Base-by-base conservation (phyloP, 2,888 invertebrate genomes). In the Drosophila dives region DNA sequence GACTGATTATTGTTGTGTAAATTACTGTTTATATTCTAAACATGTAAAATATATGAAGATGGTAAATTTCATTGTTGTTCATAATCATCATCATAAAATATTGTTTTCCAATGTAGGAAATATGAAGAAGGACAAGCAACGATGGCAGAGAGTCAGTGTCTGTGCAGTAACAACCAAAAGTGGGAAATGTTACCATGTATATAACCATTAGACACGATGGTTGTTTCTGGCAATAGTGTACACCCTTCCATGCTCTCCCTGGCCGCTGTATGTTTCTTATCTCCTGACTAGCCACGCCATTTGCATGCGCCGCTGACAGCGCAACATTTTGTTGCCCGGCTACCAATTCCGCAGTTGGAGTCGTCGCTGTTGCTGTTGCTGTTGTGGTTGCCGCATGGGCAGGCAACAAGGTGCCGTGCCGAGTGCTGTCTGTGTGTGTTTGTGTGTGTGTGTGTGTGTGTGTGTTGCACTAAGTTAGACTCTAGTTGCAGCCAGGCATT, bases 291-390 rank as follows among this genome's bases (percentile, higher is more conserved):
- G 84, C 89, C 86, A 84, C 86, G 82, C 89, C 85, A 85, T 85
- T 85, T 85, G 85, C 85, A 85, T 85, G 86, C 82, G 80, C 75
- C 61, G 85, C 85, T 85, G 87, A 89, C 85, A 85, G 84, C 82
- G 85, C 89, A 85, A 85, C 89, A 85, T 85, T 85, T 85, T 86
- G 85, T 86, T 87, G 87, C 82, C 62, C 56, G 70, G 89, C 89
- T 85, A 85, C 85, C 85, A 85, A 85, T 80, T 85, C 89, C 89
- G 89, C 84, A 83, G 75, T 73, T 56, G 34, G 45, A 70, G 62
- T 49, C 49, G 64, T 17, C 33, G 60, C 45, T 26, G 51, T 48
- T 4, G 38, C 29, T 64, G 63, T 23, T 56, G 64, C 15, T 48
- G 32, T 42, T 54, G 58, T 40, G 49, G 49, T 65, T 71, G 59